These are phyloP conservation scores for Pica pica DNA, from an alignment of 2,113 vertebrate genomes.

Conservation along the genomic window DNA sequence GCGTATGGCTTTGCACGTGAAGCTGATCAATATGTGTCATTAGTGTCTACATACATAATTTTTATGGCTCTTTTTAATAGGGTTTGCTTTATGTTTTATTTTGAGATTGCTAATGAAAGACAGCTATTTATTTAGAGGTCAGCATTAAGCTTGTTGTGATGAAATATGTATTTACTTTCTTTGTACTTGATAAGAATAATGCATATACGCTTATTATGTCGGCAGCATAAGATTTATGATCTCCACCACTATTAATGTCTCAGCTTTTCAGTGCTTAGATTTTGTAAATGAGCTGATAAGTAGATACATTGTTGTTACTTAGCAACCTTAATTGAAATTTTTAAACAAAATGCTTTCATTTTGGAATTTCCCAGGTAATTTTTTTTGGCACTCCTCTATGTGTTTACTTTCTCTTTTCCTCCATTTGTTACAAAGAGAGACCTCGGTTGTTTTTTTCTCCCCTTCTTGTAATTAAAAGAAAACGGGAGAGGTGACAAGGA, in stretches of 20 bases:
- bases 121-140: constrained; percentile 59
- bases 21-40: constrained; percentile 58
- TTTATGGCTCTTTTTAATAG: constrained; percentile 53
- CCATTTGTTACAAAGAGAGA: background rate
- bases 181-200: constrained; percentile 59
- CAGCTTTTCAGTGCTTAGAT: constrained; percentile 26
- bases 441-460: accelerated
- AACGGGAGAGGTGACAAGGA: background rate
- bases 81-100: constrained; percentile 51
- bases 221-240: constrained; percentile 7
- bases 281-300: constrained; percentile 52
- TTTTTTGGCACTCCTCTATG: background rate
- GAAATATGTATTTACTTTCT: constrained; percentile 57
- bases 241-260: constrained; percentile 8
- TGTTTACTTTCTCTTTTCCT: background rate
- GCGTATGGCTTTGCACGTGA: background rate
- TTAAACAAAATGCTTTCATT: constrained; percentile 8
- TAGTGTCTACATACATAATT: constrained; percentile 54
- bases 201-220: constrained; percentile 16
- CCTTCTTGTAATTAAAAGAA: background rate
- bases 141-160: constrained; percentile 48
- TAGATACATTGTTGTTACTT: constrained; percentile 10
- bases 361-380: constrained; percentile 18
- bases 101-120: constrained; percentile 56
- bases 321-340: constrained; percentile 41